A percentile compares a stretch with the other conserved stretches of the same genome.
Conservation (phyloP, 2,797 vertebrate genomes). For the Lateolabrax maculatus region DNA sequence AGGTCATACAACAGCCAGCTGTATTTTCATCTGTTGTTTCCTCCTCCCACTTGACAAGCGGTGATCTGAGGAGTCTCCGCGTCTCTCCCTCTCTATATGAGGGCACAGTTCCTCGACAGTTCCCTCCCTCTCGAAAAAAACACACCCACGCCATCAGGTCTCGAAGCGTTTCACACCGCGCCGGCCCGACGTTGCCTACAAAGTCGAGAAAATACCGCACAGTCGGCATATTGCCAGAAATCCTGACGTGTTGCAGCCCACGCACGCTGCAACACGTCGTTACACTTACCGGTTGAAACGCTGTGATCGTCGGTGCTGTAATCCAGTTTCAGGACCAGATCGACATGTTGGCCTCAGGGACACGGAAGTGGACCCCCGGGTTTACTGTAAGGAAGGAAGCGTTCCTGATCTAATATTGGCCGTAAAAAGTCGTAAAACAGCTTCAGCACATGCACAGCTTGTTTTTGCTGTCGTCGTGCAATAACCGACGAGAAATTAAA, state of each 20-base stretch:
- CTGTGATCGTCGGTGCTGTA: too few species aligned
- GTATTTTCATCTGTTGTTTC: neutral
- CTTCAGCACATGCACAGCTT: too few species aligned
- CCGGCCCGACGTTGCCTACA: too few species aligned
- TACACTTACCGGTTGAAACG: too few species aligned
- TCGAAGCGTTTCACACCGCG: too few species aligned
- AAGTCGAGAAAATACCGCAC: too few species aligned
- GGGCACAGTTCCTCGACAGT: too few species aligned
- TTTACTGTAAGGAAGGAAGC: conserved; percentile 1
- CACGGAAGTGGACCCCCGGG: neutral
- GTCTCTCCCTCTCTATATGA: neutral
- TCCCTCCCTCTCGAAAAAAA: too few species aligned
- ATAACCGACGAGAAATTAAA: neutral
- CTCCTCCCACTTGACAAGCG: neutral
- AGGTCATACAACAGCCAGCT: neutral
- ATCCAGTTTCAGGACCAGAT: neutral
- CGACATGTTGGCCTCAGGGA: neutral
- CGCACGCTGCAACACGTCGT: too few species aligned
- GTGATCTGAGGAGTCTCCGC: neutral
- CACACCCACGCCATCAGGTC: too few species aligned
- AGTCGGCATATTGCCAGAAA: too few species aligned
- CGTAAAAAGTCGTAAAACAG: neutral
- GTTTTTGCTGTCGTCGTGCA: neutral
- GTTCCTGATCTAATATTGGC: neutral
- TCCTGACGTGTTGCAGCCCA: too few species aligned